phyloP scores from a whole-genome alignment of 2,888 invertebrate species.

The Itoplectis maculator region DNA sequence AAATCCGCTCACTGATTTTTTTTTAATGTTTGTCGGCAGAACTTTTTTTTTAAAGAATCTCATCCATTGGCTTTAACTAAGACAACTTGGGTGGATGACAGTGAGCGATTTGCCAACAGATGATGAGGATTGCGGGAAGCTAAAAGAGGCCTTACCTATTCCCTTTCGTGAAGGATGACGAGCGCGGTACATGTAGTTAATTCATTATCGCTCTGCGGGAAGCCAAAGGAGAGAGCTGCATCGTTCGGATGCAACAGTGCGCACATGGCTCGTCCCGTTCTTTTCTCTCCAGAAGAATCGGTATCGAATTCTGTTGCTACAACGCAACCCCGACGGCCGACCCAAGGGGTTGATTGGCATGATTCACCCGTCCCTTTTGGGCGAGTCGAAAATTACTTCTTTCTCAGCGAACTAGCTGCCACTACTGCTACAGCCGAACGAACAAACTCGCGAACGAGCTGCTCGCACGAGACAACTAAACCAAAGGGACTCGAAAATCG shows the following conservation, averaged over 20 bases:
- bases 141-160: neutral
- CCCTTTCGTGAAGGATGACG: constrained; percentile 34
- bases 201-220: constrained; percentile 74
- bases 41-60: constrained; percentile 54
- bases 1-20: too few species aligned
- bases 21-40: constrained; percentile 30
- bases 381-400: constrained; percentile 72
- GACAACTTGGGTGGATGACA: constrained; percentile 41
- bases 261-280: constrained; percentile 38
- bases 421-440: constrained; percentile 5
- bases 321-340: constrained; percentile 47
- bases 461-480: constrained; percentile 40
- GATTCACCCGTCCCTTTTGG: constrained; percentile 70
- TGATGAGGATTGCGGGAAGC: neutral
- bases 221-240: constrained; percentile 44
- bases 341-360: constrained; percentile 73
- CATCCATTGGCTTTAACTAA: constrained; percentile 52
- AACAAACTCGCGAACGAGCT: constrained; percentile 4
- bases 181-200: constrained; percentile 72
- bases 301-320: constrained; percentile 47
- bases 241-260: constrained; percentile 33
- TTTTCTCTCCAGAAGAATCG: constrained; percentile 49
- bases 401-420: constrained; percentile 66
- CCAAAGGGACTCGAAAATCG: constrained; percentile 70
- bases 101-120: constrained; percentile 22